Percentiles rank a stretch among this genome's conserved stretches.
Evolutionary conservation across 2,797 vertebrate genomes (phyloP).

Genomic region (Microctenopoma lineatum): DNA sequence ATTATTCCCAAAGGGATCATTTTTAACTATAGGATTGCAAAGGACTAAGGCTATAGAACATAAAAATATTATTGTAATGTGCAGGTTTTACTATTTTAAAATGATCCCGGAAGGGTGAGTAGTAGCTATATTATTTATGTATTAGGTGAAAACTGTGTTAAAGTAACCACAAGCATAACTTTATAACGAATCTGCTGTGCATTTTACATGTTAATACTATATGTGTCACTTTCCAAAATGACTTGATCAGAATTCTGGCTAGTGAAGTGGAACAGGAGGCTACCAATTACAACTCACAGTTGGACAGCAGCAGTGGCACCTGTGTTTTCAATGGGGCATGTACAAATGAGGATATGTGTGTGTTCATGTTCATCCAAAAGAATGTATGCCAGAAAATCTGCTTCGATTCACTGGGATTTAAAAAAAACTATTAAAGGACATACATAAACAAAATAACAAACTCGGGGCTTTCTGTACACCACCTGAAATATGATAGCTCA

Average conservation of each 20-base stretch:
- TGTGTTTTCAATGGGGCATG: constrained; percentile 48
- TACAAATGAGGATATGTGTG: neutral
- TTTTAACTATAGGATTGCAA: constrained; percentile 1
- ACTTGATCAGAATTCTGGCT: constrained; percentile 52
- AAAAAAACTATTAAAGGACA: neutral
- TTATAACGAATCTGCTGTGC: constrained; percentile 9
- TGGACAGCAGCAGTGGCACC: constrained; percentile 52
- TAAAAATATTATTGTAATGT: too few relatives aligned
- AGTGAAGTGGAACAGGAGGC: constrained; percentile 53
- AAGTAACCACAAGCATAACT: neutral
- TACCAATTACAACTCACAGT: constrained; percentile 58
- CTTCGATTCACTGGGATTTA: neutral
- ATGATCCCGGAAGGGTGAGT: neutral
- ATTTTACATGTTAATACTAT: constrained; percentile 15
- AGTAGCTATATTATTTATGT: neutral
- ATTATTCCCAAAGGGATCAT: constrained; percentile 19
- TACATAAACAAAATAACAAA: constrained; percentile 29
- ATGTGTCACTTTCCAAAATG: constrained; percentile 37
- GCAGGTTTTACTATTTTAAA: neutral
- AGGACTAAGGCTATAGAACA: neutral
- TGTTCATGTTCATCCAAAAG: neutral
- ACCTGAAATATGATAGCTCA: constrained; percentile 57
- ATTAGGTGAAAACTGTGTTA: neutral
- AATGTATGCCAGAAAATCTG: constrained; percentile 11
- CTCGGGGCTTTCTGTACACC: constrained; percentile 9